phyloP scores from a whole-genome alignment of 2,113 vertebrate species.

The Zeus faber region DNA sequence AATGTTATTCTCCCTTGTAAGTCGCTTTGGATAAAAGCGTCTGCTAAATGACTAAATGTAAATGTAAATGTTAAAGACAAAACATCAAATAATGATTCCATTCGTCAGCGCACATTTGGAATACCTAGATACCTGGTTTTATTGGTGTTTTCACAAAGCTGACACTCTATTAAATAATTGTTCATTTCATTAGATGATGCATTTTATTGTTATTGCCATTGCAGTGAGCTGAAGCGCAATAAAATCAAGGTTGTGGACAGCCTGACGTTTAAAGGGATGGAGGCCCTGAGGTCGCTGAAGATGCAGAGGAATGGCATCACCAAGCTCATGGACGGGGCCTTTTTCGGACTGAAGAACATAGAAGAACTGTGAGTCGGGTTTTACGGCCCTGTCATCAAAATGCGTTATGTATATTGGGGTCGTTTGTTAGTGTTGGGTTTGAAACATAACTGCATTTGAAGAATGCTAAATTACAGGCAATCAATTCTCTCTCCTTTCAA shows the following conservation, averaged over 20 bases:
- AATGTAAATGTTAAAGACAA: too few relatives aligned
- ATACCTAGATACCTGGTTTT: too few relatives aligned
- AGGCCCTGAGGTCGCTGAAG: slow-evolving; percentile 89
- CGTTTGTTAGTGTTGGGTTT: background rate
- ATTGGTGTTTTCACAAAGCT: too few relatives aligned
- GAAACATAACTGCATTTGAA: too few relatives aligned
- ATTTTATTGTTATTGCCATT: slow-evolving; percentile 24
- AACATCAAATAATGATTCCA: too few relatives aligned
- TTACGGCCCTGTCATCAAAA: background rate
- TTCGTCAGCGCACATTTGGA: too few relatives aligned
- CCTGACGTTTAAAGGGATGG: slow-evolving; percentile 94
- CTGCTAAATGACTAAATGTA: too few relatives aligned
- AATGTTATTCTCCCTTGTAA: too few relatives aligned
- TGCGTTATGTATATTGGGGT: background rate
- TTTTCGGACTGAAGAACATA: slow-evolving; percentile 94
- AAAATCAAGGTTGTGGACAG: slow-evolving; percentile 92
- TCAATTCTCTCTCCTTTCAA: too few relatives aligned
- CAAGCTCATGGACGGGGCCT: slow-evolving; percentile 94
- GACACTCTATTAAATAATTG: background rate
- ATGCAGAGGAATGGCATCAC: slow-evolving; percentile 94
- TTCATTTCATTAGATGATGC: background rate
- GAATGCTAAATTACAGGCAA: too few relatives aligned
- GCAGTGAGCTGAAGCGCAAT: slow-evolving; percentile 94
- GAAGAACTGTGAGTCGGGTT: slow-evolving; percentile 76
- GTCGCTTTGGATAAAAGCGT: too few relatives aligned